Base-by-base conservation (phyloP, 2,888 invertebrate species). In the Thumatha senex region DNA sequence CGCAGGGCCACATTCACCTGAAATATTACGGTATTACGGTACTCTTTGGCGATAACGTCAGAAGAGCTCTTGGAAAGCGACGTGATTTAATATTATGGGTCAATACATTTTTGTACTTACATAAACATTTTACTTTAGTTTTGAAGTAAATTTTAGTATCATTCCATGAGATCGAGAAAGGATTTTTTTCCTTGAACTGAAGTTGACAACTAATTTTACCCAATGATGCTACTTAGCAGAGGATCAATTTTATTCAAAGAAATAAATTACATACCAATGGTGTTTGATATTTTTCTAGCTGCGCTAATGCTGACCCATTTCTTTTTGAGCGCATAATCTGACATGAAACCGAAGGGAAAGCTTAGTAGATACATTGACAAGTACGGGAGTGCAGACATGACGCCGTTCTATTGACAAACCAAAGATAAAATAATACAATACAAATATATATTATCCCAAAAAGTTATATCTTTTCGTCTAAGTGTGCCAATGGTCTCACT, bases 361-460 rank as follows among this genome's bases (percentile, higher is more conserved):
- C 86, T 62, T 47, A 95, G 73, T 5, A 95, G 33, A 91, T 95
- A 96, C 85, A 96, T 95, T 0, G 92, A 92, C 31, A 96, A 77
- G 73, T 96, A 96, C 0, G 96, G 96, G 8, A 96, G 75, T 0
- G 96, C 94, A 7, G 96, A 95, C 48, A 95, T 84, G 1, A 94
- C 66, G 0, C 95, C 95, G 69, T 95, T 95, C 92, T 94, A 79
- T 29, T 85, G 5, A 13, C 33, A 31, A 3, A 7, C 24, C 13
- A 38, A 38, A 45, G 12, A 36, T 13, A 14, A 3, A 2, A 14
- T 9, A 10, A 4, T 24, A 24, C 5, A 4, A 24, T 24, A 24
- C 18, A 2, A 24, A 24, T 24, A 24, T 24, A 24, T 24, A 24
- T 24, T 24, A 24, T 24, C 2, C 3, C 18, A 24, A 24, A 5